Evolutionary conservation across 1,140 invertebrate species (phyloP), one percentile per base, ranked within the genome.

Genomic region (Ooceraea biroi): DNA sequence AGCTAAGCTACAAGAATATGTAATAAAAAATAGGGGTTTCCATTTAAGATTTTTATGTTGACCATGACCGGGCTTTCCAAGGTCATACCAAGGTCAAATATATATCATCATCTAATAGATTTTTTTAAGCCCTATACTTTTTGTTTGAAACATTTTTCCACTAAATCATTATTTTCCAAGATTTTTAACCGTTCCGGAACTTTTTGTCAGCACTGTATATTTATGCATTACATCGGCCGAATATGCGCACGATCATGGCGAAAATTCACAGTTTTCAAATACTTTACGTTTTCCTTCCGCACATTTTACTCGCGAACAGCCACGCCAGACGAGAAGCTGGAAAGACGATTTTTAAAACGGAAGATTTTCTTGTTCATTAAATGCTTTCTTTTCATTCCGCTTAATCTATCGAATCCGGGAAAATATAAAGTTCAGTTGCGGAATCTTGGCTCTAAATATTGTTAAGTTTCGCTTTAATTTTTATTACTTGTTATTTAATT

Each of bases 191-290:
- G n/a, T n/a, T n/a, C n/a, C n/a, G n/a, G n/a, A n/a, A n/a, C n/a
- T n/a, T n/a, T n/a, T n/a, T n/a, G n/a, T n/a, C n/a, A n/a, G n/a
- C n/a, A n/a, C n/a, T n/a, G n/a, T n/a, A n/a, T 78, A 11, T 44
- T 22, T 66, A 17, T 22, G 12, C 46, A 36, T 36, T 7, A 69
- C 10, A 57, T 57, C 52, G 46, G 30, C 12, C 48, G 19, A 77
- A 55, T 66, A 77, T 27, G 73, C 48, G 14, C 63, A 30, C 22
- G 30, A 27, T 69, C 55, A 41, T 57, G 41, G 48, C 11, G 55
- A 55, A 55, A 78, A 27, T 36, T 36, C 36, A 36, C 22, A 52
- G 0, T 65, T 77, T 77, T 52, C 52, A 76, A 76, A 30, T 19
- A 57, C 7, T 36, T 1, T 58, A 60, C 1, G 1, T 77, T 77